Evolutionary conservation across 2,797 vertebrate genomes (phyloP), one percentile per base, ranked within the genome.

Genomic region (Serranus cabrilla): DNA sequence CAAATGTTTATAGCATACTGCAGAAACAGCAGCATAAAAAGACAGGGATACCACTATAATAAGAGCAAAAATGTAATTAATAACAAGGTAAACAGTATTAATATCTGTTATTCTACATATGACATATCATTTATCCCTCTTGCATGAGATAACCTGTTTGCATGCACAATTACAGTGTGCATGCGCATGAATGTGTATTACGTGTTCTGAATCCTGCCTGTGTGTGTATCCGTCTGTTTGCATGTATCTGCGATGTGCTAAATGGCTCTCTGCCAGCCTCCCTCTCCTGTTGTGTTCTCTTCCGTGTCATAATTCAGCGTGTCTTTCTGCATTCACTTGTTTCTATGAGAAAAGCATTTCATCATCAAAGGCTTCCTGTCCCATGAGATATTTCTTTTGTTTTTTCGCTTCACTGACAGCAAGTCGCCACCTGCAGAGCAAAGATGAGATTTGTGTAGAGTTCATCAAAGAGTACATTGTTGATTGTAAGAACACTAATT

Each of bases 401-500:
- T 83, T 40, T 80, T 76, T 50, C 70, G 52, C 58, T 75, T 79
- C 62, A 69, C 83, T 78, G 68, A 84, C 90, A 92, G 91, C 75
- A 12, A 83, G 71, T 80, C 78, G 61, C 78, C 89, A 86, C 84
- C 88, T 90, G 84, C 87, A 80, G 63, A 86, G 83, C 70, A 83
- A 91, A 75, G 80, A 93, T 74, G 85, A 91, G 52, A 91, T 91
- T 74, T 92, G 92, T 76, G 76, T 91, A 70, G 86, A 93, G 82
- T 89, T 92, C 85, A 58, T 93, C 89, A 93, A 94, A 91, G 82
- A 91, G 74, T 90, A 85, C 83, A 87, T 75, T 81, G 76, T 91
- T 76, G 87, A 93, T 80, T 90, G 91, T 91, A 91, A 91, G 91
- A 74, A 34, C 54, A 76, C 76, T 51, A 1, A 58, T 80, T 80